Evolutionary conservation across 2,113 vertebrate species (phyloP).

Genomic region (Murina feae): DNA sequence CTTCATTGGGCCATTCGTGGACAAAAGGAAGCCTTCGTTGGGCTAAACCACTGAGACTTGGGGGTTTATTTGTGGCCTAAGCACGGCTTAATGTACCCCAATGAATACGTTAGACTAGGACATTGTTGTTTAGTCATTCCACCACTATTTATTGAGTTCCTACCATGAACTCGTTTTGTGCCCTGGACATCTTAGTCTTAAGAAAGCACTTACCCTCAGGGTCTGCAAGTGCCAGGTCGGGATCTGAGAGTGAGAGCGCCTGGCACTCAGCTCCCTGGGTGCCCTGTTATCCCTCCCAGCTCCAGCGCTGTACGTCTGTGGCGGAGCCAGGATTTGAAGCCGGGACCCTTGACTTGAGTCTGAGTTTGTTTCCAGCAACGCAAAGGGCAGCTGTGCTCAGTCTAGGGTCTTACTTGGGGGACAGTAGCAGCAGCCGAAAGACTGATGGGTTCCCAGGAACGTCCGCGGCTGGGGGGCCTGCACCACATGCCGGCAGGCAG

Average conservation of each 20-base stretch:
- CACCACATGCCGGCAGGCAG: not conserved
- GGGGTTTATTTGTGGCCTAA: not conserved
- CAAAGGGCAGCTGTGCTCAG: not conserved
- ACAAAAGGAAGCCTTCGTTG: not conserved
- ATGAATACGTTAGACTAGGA: not conserved
- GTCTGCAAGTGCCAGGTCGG: not conserved
- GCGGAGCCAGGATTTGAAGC: not conserved
- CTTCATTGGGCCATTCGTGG: accelerated
- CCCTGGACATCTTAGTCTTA: not conserved
- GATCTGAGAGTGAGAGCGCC: not conserved
- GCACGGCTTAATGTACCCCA: not conserved
- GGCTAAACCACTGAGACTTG: not conserved
- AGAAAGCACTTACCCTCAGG: not conserved
- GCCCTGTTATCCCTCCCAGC: not conserved
- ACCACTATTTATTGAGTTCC: not conserved
- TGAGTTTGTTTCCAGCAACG: not conserved
- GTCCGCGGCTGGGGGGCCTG: not conserved
- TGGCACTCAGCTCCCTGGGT: not conserved
- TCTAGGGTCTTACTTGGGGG: not conserved
- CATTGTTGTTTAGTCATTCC: not conserved
- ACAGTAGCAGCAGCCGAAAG: not conserved
- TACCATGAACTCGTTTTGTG: not conserved
- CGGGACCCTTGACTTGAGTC: not conserved
- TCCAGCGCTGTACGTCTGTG: not conserved
- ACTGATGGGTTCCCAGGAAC: not conserved